Base-by-base conservation (phyloP, 1,140 invertebrate genomes). In the Samia ricini region DNA sequence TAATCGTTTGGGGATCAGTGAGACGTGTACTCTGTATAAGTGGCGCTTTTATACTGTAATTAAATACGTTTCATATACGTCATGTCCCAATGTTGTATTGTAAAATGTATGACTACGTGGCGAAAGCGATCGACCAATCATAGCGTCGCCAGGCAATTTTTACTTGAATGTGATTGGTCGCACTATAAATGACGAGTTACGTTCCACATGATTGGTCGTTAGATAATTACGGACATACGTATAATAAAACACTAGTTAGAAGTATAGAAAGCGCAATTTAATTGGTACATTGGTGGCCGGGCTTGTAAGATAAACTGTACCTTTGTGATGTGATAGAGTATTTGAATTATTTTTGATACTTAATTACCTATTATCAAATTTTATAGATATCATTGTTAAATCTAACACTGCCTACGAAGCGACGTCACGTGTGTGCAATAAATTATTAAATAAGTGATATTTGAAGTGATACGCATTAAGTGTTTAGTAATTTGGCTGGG, bases 271-370 rank as follows among this genome's bases (percentile, higher is more conserved):
- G 18, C 51, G 51, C 66, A n/a, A 68, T 62, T 29, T 60, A 60
- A 48, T 63, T 68, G 49, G 58, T 57, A 60, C 58, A 20, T 23
- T 7, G 21, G 54, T 60, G 66, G 72, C 66, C 64, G 69, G 61
- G 69, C 63, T 63, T 69, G 69, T 74, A 64, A 69, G 19, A 65
- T 68, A 65, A 69, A 56, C 8, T 50, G 49, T 21, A 63, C 42
- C 29, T 64, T 63, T 63, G 63, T 65, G 57, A 64, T 52, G 63
- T 65, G 64, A 64, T 68, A 61, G 60, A 66, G 66, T 74, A 73
- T 67, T 73, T 60, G 36, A 69, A 66, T 77, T 76, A 76, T 78
- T 78, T 76, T 78, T 78, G 72, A 77, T 77, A 77, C 73, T 75
- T 73, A 73, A 73, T 72, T 75, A 68, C 60, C 61, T 75, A 72